Conservation (phyloP, 2,888 invertebrate genomes). For the Biston betularia region DNA sequence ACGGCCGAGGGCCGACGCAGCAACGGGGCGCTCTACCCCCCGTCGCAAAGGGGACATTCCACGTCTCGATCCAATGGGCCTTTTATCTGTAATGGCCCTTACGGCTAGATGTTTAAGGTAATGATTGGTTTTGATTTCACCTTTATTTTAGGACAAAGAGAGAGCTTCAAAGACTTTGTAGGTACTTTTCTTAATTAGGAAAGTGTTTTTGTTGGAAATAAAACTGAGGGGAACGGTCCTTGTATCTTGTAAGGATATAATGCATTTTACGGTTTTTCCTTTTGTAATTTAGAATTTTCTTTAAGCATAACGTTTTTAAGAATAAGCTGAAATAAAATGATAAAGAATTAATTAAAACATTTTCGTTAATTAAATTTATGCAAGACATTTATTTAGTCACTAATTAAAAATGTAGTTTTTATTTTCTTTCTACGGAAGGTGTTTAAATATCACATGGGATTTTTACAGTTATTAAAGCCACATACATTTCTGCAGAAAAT, state of each 20-base stretch:
- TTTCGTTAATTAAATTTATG: too few species aligned
- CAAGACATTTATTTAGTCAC: too few species aligned
- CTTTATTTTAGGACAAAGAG: constrained; percentile 42
- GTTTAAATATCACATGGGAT: too few species aligned
- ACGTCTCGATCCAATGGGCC: constrained; percentile 53
- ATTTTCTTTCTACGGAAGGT: too few species aligned
- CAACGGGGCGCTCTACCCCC: constrained; percentile 30
- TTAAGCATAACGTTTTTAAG: not conserved
- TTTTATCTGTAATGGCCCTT: constrained; percentile 60
- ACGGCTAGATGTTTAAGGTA: constrained; percentile 60
- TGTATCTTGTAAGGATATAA: constrained; percentile 11
- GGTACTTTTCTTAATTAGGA: constrained; percentile 34
- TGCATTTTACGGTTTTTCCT: constrained; percentile 2
- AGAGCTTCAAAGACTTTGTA: constrained; percentile 28
- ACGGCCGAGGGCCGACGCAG: constrained; percentile 21
- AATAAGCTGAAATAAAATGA: not conserved
- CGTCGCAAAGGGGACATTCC: constrained; percentile 52
- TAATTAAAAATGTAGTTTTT: too few species aligned
- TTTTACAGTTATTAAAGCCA: too few species aligned
- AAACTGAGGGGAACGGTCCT: constrained; percentile 12
- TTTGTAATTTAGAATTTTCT: not conserved
- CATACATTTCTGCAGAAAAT: too few species aligned
- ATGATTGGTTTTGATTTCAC: constrained; percentile 58
- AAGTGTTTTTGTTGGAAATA: constrained; percentile 26
- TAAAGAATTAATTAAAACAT: too few species aligned